Evolutionary conservation across 2,797 vertebrate genomes (phyloP), one percentile per base, ranked within the genome.

Genomic region (Hypotaenidia philippensis): DNA sequence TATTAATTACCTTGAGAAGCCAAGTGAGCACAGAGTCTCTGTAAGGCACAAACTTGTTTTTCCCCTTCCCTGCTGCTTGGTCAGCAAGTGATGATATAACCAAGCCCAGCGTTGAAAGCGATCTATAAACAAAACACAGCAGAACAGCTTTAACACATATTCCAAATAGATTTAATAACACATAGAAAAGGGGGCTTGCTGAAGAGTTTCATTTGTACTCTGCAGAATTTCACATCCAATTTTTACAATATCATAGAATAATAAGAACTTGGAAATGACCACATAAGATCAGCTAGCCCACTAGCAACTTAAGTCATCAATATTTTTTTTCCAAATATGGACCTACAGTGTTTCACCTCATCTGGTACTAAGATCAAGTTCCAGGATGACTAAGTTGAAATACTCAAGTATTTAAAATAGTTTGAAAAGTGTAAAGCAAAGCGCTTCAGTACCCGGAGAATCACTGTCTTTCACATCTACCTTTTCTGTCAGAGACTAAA

Each of bases 1-100:
- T 38, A 77, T 27, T 65, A 38, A 95, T 97, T 98, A 99, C 99
- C 99, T 99, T 99, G 70, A 99, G 99, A 68, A 99, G 98, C 99
- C 99, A 99, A 66, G 99, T 99, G 93, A 99, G 99, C 34, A 99
- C 99, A 10, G 99, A 99, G 96, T 99, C 99, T 98, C 99, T 99
- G 97, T 99, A 99, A 96, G 99, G 99, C 97, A 99, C 99, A 97
- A 99, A 99, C 97, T 99, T 99, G 93, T 95, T 98, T 97, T 99
- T 99, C 56, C 99, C 99, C 94, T 99, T 99, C 83, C 99, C 99
- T 55, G 99, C 99, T 77, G 99, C 99, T 98, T 99, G 99, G 97
- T 99, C 99, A 50, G 99, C 99, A 83, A 99, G 98, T 29, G 99
- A 99, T 65, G 99, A 99, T 97, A 99, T 99, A 96, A 99, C 99